Evolutionary conservation across 2,113 vertebrate genomes (phyloP), one percentile per base, ranked within the genome.

Genomic region (Rhinichthys klamathensis): DNA sequence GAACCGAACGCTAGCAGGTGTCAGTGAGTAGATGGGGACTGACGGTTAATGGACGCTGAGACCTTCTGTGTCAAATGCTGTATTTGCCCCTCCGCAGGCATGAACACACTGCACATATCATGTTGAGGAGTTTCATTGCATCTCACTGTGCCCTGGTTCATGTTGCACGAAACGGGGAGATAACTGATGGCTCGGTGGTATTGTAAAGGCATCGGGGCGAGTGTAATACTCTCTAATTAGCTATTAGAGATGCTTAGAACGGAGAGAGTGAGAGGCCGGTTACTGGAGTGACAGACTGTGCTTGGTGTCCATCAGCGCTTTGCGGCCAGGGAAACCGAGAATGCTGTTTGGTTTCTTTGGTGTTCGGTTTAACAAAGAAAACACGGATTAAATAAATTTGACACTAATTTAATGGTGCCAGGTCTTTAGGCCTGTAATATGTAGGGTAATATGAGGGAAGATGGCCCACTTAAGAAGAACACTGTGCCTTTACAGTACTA

Each of bases 81-180:
- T n/a, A 23, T 87, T 77, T 63, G 65, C 25, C 32, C 70, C 56
- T 80, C 32, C 1, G 2, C 51, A 56, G 27, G 25, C 51, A 67
- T 88, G 91, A 86, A 75, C 87, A 88, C 89, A 1, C 49, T 23
- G 63, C 88, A 90, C 92, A 90, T 89, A 93, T 94, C 92, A 91
- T 92, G 93, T 94, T 93, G 85, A 91, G 92, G 91, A 93, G 92
- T 93, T 93, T 93, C 91, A 87, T 93, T 92, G 90, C 88, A 32
- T 89, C 88, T 87, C 75, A 56, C 87, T 77, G 85, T 80, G 44
- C 86, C 74, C 0, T 76, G 91, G 90, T 87, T 94, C 88, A n/a
- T 88, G 88, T 94, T 94, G 91, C 93, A 44, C 84, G 61, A 91
- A 44, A 92, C 85, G 56, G 89, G 90, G 93, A 91, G 92, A 93